These are phyloP conservation scores for Chymomyza amoena DNA, from an alignment of 2,888 invertebrate species.

Conservation along the genomic window DNA sequence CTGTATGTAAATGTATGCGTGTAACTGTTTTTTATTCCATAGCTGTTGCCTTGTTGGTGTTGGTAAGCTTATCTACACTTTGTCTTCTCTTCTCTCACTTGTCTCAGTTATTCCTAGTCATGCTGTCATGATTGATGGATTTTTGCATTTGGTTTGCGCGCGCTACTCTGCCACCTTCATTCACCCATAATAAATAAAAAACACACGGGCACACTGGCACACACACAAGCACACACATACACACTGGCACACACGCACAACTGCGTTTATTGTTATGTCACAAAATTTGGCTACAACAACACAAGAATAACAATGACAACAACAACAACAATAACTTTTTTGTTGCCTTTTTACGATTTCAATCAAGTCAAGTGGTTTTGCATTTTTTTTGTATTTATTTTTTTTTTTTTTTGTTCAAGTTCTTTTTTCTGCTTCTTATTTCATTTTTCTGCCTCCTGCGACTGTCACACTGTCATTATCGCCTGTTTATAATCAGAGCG, in stretches of 20 bases:
- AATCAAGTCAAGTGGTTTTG: constrained; percentile 72
- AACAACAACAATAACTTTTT: constrained; percentile 4
- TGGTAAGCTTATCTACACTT: neutral
- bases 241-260: neutral
- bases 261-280: constrained; percentile 55
- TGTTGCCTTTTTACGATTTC: constrained; percentile 58
- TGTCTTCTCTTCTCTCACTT: neutral
- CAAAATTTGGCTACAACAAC: constrained; percentile 9
- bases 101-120: neutral
- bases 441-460: neutral
- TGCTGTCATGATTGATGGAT: constrained; percentile 15
- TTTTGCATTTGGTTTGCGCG: constrained; percentile 8
- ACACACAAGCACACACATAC: constrained; percentile 17
- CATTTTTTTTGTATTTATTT: constrained; percentile 56
- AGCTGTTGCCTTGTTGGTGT: neutral
- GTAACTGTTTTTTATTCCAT: neutral
- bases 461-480: neutral
- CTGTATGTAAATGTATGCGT: neutral
- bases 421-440: constrained; percentile 24
- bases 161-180: neutral
- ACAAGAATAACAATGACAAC: neutral
- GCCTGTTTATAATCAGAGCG: neutral
- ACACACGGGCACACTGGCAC: neutral
- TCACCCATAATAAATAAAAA: neutral
- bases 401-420: constrained; percentile 33